A percentile compares a stretch with the other conserved stretches of the same genome.
phyloP scores from a whole-genome alignment of 2,888 invertebrate species.

The Dinocampus coccinellae region DNA sequence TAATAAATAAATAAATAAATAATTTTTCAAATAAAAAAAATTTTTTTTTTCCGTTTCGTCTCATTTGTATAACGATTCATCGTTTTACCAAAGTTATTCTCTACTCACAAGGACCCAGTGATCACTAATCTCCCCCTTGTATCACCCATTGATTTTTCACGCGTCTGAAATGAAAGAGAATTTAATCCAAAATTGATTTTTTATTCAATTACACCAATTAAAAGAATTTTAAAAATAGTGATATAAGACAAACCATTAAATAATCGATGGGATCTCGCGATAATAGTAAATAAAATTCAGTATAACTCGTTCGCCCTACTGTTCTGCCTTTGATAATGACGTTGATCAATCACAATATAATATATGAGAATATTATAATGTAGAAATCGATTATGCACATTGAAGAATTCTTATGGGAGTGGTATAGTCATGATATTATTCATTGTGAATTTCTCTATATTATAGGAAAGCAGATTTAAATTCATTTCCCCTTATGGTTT shows the following conservation, averaged over 20 bases:
- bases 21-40: no score
- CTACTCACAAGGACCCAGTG: not conserved
- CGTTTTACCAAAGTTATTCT: not conserved
- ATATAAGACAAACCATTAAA: slow-evolving; percentile 24
- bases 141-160: slow-evolving; percentile 1
- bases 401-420: slow-evolving; percentile 13
- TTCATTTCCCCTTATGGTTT: slow-evolving; percentile 42
- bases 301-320: not conserved
- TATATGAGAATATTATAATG: not conserved
- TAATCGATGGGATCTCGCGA: not conserved
- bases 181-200: not conserved
- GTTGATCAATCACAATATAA: not conserved
- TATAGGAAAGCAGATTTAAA: slow-evolving; percentile 1
- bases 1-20: no score
- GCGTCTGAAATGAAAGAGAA: slow-evolving; percentile 16
- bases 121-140: slow-evolving; percentile 14
- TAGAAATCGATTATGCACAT: slow-evolving; percentile 17
- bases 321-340: not conserved
- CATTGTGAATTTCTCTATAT: not conserved
- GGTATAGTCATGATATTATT: not conserved
- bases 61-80: not conserved
- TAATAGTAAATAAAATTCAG: not conserved
- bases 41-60: not conserved
- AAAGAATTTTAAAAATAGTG: not conserved
- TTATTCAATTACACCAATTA: not conserved